Evolutionary conservation across 2,113 vertebrate genomes (phyloP).

Genomic region (Meles meles): DNA sequence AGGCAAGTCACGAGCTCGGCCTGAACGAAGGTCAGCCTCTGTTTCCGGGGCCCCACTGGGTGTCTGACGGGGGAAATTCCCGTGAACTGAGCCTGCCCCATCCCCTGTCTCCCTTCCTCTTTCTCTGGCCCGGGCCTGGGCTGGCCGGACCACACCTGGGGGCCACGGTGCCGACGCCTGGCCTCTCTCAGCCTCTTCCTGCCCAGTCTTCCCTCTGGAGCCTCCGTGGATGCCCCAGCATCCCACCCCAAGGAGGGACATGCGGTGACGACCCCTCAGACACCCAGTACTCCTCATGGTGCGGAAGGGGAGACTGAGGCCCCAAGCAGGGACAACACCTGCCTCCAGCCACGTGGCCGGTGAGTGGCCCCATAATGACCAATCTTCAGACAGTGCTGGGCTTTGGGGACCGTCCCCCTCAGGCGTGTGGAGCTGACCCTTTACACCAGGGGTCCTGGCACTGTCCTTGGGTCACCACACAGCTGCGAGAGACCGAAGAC

Average conservation of each 20-base stretch:
- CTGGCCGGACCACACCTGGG: slow-evolving; percentile 80
- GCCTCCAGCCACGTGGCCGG: rapidly evolving
- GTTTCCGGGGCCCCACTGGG: background rate
- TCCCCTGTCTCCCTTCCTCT: background rate
- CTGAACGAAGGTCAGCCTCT: rapidly evolving
- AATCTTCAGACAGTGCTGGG: background rate
- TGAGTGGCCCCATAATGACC: background rate
- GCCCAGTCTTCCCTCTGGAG: background rate
- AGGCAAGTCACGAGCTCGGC: rapidly evolving
- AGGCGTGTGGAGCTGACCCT: background rate
- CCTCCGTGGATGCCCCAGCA: background rate
- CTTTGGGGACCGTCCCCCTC: background rate
- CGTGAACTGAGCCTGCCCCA: background rate
- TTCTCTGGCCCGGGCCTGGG: background rate
- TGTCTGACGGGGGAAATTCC: background rate
- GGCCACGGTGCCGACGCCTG: slow-evolving; percentile 72
- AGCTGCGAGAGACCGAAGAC: background rate
- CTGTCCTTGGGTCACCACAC: background rate
- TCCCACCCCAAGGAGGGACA: background rate
- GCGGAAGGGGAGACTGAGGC: background rate
- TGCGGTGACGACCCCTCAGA: background rate
- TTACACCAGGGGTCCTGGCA: background rate
- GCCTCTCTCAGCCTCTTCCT: background rate
- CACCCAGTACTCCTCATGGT: too few relatives aligned
- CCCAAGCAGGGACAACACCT: background rate